A percentile compares a stretch with the other conserved stretches of the same genome.
These are phyloP conservation scores for Hypomecis atomaria DNA, from an alignment of 2,888 invertebrate species.

Conservation along the genomic window DNA sequence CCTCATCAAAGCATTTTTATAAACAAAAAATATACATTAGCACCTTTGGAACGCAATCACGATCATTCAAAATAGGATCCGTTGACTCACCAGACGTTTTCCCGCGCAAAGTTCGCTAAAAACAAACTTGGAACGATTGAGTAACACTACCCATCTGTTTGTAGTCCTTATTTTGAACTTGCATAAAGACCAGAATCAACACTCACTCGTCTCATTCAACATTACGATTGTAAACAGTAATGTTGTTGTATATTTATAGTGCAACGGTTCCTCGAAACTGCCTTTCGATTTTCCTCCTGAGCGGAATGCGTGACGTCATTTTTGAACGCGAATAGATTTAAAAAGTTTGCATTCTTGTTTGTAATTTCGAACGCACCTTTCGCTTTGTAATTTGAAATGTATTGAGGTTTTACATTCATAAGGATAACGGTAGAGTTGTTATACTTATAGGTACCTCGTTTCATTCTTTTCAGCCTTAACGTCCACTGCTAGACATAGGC, in stretches of 20 bases:
- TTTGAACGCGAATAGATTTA: slow-evolving; percentile 46
- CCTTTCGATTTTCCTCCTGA: slow-evolving; percentile 76
- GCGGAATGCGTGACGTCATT: slow-evolving; percentile 79
- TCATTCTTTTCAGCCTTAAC: too few species aligned
- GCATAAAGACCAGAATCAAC: slow-evolving; percentile 28
- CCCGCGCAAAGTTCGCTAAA: slow-evolving; percentile 65
- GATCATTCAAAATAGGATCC: slow-evolving; percentile 65
- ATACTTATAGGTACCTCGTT: too few species aligned
- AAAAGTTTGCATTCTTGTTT: slow-evolving; percentile 13
- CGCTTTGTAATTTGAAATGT: slow-evolving; percentile 1
- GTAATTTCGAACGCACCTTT: slow-evolving; percentile 22
- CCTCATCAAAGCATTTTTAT: neutral
- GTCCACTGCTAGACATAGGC: too few species aligned
- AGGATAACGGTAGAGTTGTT: neutral
- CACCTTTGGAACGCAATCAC: slow-evolving; percentile 51
- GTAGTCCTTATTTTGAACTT: slow-evolving; percentile 16
- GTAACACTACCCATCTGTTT: neutral
- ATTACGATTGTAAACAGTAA: slow-evolving; percentile 20
- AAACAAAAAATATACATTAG: slow-evolving; percentile 13
- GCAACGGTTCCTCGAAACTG: slow-evolving; percentile 73
- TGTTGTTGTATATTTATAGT: slow-evolving; percentile 66
- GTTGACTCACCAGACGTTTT: slow-evolving; percentile 72
- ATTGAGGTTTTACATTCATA: neutral
- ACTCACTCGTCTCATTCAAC: slow-evolving; percentile 13
- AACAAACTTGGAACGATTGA: slow-evolving; percentile 13